These are phyloP conservation scores for Lypha dubia DNA, from an alignment of 2,888 invertebrate genomes.

Conservation along the genomic window DNA sequence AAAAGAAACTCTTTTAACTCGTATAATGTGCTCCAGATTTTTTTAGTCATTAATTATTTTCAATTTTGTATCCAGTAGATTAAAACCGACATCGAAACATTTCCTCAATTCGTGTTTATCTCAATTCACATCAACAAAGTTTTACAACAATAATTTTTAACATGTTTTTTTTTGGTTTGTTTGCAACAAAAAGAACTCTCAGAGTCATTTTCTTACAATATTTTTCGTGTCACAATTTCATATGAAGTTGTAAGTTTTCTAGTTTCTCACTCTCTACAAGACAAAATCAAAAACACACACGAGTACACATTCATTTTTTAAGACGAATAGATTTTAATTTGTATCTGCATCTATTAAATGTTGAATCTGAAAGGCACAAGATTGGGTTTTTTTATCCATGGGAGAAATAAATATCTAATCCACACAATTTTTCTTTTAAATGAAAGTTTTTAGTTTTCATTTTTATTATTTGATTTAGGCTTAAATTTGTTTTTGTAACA, in stretches of 20 bases:
- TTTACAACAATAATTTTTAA: constrained; percentile 29
- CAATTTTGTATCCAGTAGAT: constrained; percentile 3
- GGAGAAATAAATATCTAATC: neutral
- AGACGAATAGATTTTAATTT: constrained; percentile 10
- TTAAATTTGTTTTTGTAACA: constrained; percentile 13
- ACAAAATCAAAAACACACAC: constrained; percentile 5
- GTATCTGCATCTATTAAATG: constrained; percentile 53
- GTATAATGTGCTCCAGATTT: neutral
- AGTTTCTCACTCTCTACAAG: constrained; percentile 41
- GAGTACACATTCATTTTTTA: no score
- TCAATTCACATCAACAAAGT: constrained; percentile 15
- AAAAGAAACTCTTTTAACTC: neutral
- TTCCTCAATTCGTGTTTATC: constrained; percentile 34
- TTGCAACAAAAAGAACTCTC: constrained; percentile 16
- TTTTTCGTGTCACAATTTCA: constrained; percentile 58
- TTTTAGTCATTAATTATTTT: constrained; percentile 29
- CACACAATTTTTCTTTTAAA: constrained; percentile 60
- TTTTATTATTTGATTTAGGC: constrained; percentile 13
- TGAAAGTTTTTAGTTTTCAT: constrained; percentile 63
- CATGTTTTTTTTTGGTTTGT: neutral
- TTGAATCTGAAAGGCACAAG: constrained; percentile 45
- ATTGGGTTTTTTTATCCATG: constrained; percentile 11
- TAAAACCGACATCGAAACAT: constrained; percentile 14
- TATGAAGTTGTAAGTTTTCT: constrained; percentile 59
- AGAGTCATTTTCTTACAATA: constrained; percentile 34